phyloP scores from a whole-genome alignment of 2,113 vertebrate species.

The Triplophysa dalaica region DNA sequence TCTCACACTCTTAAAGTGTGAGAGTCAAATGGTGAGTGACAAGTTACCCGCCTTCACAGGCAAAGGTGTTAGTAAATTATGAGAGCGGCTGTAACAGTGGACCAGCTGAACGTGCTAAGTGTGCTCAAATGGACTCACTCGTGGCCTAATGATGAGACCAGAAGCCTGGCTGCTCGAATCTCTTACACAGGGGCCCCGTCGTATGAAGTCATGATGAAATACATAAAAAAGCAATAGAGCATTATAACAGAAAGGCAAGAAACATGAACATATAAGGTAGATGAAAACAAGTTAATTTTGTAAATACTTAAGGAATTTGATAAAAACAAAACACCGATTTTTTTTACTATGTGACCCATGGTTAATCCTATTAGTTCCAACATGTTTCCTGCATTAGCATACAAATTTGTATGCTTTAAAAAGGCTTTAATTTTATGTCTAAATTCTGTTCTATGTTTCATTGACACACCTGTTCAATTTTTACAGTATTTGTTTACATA shows the following conservation, averaged over 20 bases:
- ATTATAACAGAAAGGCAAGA: not conserved
- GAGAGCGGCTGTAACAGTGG: conserved; percentile 47
- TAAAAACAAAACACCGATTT: too few species aligned
- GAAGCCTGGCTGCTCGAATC: not conserved
- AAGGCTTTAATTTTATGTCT: too few species aligned
- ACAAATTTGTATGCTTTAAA: too few species aligned
- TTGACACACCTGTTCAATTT: too few species aligned
- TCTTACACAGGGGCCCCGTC: not conserved
- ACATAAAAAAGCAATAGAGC: not conserved
- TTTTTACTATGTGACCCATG: too few species aligned
- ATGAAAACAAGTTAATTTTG: too few species aligned
- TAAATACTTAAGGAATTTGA: too few species aligned
- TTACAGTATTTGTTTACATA: too few species aligned
- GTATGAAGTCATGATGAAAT: not conserved
- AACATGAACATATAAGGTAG: too few species aligned
- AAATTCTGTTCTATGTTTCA: too few species aligned
- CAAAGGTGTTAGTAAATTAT: conserved; percentile 50
- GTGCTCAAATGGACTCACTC: conserved; percentile 64
- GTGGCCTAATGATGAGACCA: conserved; percentile 35
- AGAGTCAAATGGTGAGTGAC: conserved; percentile 41
- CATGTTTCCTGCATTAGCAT: too few species aligned
- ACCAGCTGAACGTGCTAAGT: conserved; percentile 64
- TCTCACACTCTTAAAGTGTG: conserved; percentile 30
- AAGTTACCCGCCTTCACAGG: conserved; percentile 34
- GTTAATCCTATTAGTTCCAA: too few species aligned